A percentile compares a stretch with the other conserved stretches of the same genome.
Evolutionary conservation across 37 sponge, comb jelly and placozoan species (phyloP).

Genomic region (Spongilla lacustris): DNA sequence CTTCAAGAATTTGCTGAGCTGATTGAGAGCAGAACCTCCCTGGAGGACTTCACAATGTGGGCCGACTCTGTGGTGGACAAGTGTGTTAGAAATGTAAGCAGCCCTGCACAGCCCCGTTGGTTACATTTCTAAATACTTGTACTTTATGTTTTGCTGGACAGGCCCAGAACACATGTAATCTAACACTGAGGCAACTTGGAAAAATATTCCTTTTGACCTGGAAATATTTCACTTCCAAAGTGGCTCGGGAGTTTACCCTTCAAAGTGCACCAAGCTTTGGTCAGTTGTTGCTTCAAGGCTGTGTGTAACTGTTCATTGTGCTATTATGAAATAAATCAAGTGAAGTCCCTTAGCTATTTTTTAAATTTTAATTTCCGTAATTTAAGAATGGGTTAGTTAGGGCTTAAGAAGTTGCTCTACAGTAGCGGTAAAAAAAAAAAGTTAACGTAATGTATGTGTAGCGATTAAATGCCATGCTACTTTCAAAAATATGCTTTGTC

Average conservation of each 20-base stretch:
- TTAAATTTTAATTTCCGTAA: too few relatives aligned
- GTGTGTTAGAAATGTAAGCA: conserved; percentile 34
- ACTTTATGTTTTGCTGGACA: too few relatives aligned
- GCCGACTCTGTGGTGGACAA: conserved; percentile 47
- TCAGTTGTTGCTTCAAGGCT: conserved; percentile 24
- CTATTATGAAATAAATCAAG: too few relatives aligned
- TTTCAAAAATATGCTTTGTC: too few relatives aligned
- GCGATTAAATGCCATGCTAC: too few relatives aligned
- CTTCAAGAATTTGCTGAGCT: conserved; percentile 54
- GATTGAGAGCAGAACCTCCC: conserved; percentile 19
- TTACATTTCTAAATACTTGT: background rate
- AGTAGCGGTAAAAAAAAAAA: too few relatives aligned
- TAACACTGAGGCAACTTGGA: conserved; percentile 10
- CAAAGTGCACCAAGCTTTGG: conserved; percentile 85
- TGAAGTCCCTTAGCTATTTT: too few relatives aligned
- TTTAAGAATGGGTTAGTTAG: too few relatives aligned
- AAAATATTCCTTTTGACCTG: conserved; percentile 66
- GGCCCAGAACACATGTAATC: background rate
- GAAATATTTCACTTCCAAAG: conserved; percentile 81
- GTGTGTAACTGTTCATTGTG: too few relatives aligned
- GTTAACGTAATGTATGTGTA: too few relatives aligned
- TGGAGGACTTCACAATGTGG: conserved; percentile 76
- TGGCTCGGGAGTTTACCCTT: conserved; percentile 78
- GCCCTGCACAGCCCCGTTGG: background rate
- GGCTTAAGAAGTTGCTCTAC: too few relatives aligned